Base-by-base conservation (phyloP, 2,888 invertebrate species). In the Lepidochrysops patricia region DNA sequence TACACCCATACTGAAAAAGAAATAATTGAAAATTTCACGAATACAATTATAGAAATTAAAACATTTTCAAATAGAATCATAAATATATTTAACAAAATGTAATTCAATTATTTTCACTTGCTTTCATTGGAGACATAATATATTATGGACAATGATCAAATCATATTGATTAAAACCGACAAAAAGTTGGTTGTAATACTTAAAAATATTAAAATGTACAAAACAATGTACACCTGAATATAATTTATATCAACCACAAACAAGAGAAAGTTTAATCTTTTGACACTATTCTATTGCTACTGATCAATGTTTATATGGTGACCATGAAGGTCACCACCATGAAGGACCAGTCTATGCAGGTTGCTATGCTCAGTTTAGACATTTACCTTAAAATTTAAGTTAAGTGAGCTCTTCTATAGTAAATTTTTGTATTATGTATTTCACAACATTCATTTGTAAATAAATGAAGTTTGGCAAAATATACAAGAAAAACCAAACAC, bases 391-490 rank as follows among this genome's bases (percentile, higher is more conserved):
- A 13, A n/a, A 50, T 25, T 43, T 50, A 13, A 50, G 5, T 50
- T 50, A 15, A 25, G 25, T 50, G 26, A 50, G 25, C 49, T 49
- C 26, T 26, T n/a, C n/a, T n/a, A 50, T 50, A 50, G 26, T 26
- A 50, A n/a, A 6, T 4, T 26, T 37, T 13, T 15, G 2, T 37
- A 37, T 37, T 32, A 54, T 19, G 29, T 5, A 19, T 54, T 54
- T 54, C 54, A 54, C 32, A 32, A 54, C 54, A 54, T 19, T 32
- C 54, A 54, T 54, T 29, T 29, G 19, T 19, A 32, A 12, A 32
- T n/a, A 50, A 54, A 54, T 54, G 29, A 54, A 29, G 19, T 32
- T 32, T 32, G 54, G 54, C 54, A 54, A 54, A 54, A 54, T 54
- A 54, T 54, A 54, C 54, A 54, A 29, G 32, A 54, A 54, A 54